phyloP scores from a whole-genome alignment of 2,113 vertebrate genomes.

The Lamprotornis superbus region DNA sequence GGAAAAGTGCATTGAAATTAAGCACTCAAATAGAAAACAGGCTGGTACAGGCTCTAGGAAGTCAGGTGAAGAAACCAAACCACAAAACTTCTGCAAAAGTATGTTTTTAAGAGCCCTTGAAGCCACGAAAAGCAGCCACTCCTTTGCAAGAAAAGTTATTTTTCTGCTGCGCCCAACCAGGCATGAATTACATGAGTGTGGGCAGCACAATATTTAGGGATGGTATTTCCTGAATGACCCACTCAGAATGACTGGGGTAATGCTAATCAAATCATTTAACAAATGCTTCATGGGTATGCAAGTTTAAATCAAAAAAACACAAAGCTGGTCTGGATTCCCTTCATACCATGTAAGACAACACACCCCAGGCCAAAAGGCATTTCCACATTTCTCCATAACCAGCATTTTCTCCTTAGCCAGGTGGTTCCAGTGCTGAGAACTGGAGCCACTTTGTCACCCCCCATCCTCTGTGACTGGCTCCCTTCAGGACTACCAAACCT shows the following conservation, averaged over 20 bases:
- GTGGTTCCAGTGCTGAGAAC: neutral
- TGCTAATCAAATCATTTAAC: neutral
- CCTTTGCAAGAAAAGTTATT: neutral
- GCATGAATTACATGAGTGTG: rapidly evolving
- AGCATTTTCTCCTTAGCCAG: neutral
- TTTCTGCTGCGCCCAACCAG: neutral
- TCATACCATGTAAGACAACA: neutral
- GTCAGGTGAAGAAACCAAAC: neutral
- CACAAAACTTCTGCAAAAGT: neutral
- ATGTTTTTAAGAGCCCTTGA: neutral
- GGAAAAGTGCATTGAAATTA: neutral
- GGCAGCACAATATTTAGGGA: neutral
- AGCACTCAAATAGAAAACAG: neutral
- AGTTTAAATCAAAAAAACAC: neutral
- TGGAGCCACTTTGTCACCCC: neutral
- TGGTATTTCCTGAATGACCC: neutral
- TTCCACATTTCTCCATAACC: neutral
- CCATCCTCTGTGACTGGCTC: neutral
- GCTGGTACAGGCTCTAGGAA: neutral
- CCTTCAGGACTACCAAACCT: neutral
- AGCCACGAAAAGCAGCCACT: neutral
- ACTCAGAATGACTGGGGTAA: neutral
- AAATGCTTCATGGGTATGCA: neutral
- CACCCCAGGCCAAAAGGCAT: neutral
- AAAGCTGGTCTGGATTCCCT: neutral